These are phyloP conservation scores for Buceros bicornis DNA, from an alignment of 2,797 vertebrate genomes.

Conservation along the genomic window DNA sequence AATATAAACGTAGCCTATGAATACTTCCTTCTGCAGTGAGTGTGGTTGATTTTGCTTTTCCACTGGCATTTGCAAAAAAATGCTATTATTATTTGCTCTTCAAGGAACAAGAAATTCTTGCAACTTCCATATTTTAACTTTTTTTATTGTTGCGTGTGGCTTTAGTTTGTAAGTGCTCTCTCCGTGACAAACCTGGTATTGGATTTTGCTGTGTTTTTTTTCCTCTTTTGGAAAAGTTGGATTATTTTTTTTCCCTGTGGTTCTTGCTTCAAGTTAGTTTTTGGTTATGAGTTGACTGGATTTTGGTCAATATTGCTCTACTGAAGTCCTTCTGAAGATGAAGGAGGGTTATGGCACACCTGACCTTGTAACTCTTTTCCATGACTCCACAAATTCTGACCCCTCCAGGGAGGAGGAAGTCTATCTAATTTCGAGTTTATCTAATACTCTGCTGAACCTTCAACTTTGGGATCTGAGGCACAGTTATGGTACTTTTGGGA, in stretches of 20 bases:
- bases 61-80: background rate
- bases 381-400: background rate
- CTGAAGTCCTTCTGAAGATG: background rate
- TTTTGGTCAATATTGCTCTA: background rate
- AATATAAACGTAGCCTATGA: background rate
- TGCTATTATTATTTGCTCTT: background rate
- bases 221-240: background rate
- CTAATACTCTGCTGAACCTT: background rate
- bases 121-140: background rate
- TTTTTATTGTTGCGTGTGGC: background rate
- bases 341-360: background rate
- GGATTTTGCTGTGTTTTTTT: background rate
- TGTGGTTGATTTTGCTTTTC: background rate
- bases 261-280: background rate
- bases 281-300: background rate
- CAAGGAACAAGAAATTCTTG: background rate
- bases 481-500: background rate
- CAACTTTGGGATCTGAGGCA: background rate
- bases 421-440: no score
- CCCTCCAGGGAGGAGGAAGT: background rate
- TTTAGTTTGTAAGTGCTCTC: background rate
- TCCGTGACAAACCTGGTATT: background rate
- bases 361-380: background rate
- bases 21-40: slow-evolving; percentile 13
- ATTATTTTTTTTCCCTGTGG: fast-evolving